Percentiles rank a stretch among this genome's conserved stretches.
phyloP scores from a whole-genome alignment of 1,140 invertebrate species.

The Periplaneta americana region DNA sequence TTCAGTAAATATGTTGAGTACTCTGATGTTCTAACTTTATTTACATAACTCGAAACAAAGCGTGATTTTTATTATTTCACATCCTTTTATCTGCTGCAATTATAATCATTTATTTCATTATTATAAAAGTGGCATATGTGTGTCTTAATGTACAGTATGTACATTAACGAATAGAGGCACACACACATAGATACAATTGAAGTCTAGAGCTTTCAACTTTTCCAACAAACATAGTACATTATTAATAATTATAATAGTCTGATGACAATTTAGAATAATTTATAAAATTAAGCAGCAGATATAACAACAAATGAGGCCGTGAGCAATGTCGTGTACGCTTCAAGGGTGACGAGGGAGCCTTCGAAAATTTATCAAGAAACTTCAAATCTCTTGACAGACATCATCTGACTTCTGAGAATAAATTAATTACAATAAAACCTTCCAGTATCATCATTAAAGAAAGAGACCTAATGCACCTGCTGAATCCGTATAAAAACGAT shows the following conservation, averaged over 20 bases:
- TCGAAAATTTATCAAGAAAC: neutral
- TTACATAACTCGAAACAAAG: too few relatives aligned
- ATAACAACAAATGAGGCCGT: neutral
- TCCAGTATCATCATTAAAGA: neutral
- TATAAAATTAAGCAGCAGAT: neutral
- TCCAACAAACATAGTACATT: neutral
- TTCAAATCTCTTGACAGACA: too few relatives aligned
- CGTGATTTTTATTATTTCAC: neutral
- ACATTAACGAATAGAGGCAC: neutral
- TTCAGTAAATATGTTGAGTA: neutral
- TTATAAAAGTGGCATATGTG: neutral
- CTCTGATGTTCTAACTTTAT: too few relatives aligned
- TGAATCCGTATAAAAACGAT: too few relatives aligned
- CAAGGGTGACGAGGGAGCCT: neutral
- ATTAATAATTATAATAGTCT: neutral
- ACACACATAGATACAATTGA: neutral
- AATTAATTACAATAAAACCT: neutral
- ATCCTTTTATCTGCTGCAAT: neutral
- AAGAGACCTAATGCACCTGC: neutral
- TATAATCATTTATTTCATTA: too few relatives aligned
- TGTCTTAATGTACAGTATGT: neutral
- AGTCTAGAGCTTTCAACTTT: neutral
- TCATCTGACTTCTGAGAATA: too few relatives aligned
- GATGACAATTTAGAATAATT: neutral
- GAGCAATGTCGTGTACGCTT: neutral